Percentiles rank a stretch among this genome's conserved stretches.
Evolutionary conservation across 1,140 invertebrate genomes (phyloP).

Genomic region (Pogonomyrmex californicus): DNA sequence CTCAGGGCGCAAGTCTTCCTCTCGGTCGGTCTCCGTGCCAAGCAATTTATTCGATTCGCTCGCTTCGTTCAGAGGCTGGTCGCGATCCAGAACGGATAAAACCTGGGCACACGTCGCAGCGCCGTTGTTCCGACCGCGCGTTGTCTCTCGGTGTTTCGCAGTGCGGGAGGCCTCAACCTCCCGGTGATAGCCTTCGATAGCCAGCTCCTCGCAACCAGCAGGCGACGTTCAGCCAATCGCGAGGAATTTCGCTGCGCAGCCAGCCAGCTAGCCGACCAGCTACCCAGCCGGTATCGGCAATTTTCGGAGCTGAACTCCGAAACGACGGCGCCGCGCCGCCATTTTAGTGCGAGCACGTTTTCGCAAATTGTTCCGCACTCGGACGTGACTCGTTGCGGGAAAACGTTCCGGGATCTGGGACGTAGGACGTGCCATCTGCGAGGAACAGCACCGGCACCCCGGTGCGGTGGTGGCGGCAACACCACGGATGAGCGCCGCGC

Average conservation of each 20-base stretch:
- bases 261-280: neutral
- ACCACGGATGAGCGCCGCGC: constrained; percentile 60
- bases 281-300: neutral
- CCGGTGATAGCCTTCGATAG: neutral
- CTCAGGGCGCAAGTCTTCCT: constrained; percentile 76
- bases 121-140: neutral
- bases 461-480: neutral
- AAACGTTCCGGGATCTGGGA: neutral
- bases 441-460: neutral
- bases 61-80: constrained; percentile 63
- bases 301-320: constrained; percentile 23
- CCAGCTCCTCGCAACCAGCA: neutral
- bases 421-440: neutral
- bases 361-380: constrained; percentile 30
- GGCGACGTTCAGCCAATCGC: neutral
- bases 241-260: neutral
- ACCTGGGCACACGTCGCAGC: constrained; percentile 25
- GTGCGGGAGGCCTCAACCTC: neutral
- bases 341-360: constrained; percentile 72
- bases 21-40: constrained; percentile 66
- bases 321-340: constrained; percentile 63
- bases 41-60: constrained; percentile 74
- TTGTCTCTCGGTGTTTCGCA: neutral
- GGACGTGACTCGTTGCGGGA: constrained; percentile 5
- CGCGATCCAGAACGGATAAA: constrained; percentile 48